Evolutionary conservation across 2,113 vertebrate species (phyloP).

Genomic region (Columbina picui): DNA sequence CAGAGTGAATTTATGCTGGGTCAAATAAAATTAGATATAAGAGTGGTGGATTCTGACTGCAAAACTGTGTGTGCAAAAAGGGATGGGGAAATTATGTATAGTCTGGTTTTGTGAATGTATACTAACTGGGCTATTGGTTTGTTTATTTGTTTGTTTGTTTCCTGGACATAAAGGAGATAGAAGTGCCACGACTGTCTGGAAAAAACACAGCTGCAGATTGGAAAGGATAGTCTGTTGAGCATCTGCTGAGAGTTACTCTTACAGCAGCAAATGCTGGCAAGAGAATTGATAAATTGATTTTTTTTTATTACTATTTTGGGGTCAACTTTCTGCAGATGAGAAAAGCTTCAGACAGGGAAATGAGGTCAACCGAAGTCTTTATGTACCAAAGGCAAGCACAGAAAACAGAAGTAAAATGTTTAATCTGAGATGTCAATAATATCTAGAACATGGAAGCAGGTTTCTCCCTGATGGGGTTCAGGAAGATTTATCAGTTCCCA

Average conservation of each 20-base stretch:
- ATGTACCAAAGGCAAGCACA: neutral
- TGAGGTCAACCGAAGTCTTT: neutral
- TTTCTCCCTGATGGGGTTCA: neutral
- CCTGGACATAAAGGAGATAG: neutral
- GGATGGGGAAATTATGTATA: neutral
- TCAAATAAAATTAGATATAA: neutral
- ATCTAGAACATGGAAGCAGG: neutral
- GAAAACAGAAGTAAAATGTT: neutral
- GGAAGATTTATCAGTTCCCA: neutral
- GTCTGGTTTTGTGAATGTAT: neutral
- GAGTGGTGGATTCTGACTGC: neutral
- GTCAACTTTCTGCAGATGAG: slow-evolving; percentile 1
- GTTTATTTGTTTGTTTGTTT: too few species aligned
- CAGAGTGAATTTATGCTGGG: neutral
- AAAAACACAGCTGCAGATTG: neutral
- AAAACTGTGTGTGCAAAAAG: neutral
- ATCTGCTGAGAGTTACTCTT: neutral
- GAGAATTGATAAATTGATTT: neutral
- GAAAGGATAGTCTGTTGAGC: neutral
- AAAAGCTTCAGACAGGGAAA: neutral
- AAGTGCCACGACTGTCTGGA: neutral
- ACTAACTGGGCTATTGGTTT: neutral
- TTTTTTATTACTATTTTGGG: neutral
- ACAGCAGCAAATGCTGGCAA: neutral
- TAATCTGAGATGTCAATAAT: neutral